Conservation (phyloP, 1,140 invertebrate genomes). For the Caerostris darwini region DNA sequence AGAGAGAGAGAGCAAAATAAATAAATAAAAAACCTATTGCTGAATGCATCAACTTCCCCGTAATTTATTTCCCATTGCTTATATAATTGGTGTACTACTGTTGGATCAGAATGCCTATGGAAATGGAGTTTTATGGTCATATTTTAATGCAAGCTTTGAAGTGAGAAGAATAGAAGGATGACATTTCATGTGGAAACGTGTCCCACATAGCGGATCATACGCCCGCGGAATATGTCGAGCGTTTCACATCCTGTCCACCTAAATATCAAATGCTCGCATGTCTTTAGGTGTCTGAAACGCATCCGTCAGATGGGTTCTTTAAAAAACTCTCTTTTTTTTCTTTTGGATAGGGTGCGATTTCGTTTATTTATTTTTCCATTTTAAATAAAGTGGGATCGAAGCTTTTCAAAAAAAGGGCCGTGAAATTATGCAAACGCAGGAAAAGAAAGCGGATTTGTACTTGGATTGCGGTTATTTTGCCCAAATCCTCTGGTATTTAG, state of each 20-base stretch:
- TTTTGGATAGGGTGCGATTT: neutral
- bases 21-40: neutral
- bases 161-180: conserved; percentile 8
- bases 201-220: conserved; percentile 23
- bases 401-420: neutral
- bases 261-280: conserved; percentile 5
- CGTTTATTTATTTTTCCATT: neutral
- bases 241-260: conserved; percentile 41
- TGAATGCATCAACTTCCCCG: neutral
- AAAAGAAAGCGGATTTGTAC: conserved; percentile 27
- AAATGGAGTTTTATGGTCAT: conserved; percentile 11
- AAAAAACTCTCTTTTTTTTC: neutral
- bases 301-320: conserved; percentile 40
- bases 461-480: conserved; percentile 18
- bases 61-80: neutral
- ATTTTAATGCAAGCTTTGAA: conserved; percentile 13
- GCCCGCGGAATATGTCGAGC: conserved; percentile 24
- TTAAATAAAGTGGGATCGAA: conserved; percentile 1
- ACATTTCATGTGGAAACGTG: conserved; percentile 9
- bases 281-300: conserved; percentile 45
- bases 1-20: neutral
- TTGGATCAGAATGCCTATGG: neutral
- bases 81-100: neutral
- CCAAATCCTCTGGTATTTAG: neutral
- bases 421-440: conserved; percentile 6